phyloP scores from a whole-genome alignment of 1,140 invertebrate species.

The Pseudomyrmex gracilis region DNA sequence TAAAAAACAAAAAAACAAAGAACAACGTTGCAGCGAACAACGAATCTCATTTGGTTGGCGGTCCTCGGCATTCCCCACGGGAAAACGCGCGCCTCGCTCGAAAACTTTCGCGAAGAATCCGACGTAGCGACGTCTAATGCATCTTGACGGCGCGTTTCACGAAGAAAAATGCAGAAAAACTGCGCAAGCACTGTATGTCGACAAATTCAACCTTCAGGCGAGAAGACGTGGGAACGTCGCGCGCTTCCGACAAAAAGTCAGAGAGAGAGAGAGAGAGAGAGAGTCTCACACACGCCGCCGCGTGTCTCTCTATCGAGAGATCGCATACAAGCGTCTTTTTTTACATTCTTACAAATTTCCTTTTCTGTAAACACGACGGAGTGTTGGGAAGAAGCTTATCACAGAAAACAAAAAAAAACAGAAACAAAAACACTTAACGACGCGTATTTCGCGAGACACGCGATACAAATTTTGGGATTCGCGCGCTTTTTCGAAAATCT shows the following conservation, averaged over 20 bases:
- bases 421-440: background rate
- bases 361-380: background rate
- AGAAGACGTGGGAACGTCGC: background rate
- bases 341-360: background rate
- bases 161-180: constrained; percentile 53
- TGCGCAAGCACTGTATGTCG: constrained; percentile 49
- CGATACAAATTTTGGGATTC: too few relatives aligned
- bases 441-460: background rate
- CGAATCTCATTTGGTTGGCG: constrained; percentile 59
- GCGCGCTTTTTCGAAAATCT: too few relatives aligned
- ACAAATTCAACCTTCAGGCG: constrained; percentile 50
- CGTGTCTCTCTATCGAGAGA: constrained; percentile 28
- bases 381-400: too few relatives aligned
- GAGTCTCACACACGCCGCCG: constrained; percentile 20
- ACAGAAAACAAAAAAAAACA: background rate
- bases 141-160: constrained; percentile 60
- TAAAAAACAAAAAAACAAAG: constrained; percentile 33
- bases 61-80: constrained; percentile 47
- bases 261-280: too few relatives aligned
- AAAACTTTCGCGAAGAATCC: constrained; percentile 60
- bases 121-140: constrained; percentile 60
- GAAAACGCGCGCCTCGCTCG: constrained; percentile 39
- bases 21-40: constrained; percentile 4
- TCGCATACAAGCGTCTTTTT: background rate
- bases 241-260: constrained; percentile 28